Evolutionary conservation across 1,140 invertebrate genomes (phyloP).

Genomic region (Calephelis virginiensis): DNA sequence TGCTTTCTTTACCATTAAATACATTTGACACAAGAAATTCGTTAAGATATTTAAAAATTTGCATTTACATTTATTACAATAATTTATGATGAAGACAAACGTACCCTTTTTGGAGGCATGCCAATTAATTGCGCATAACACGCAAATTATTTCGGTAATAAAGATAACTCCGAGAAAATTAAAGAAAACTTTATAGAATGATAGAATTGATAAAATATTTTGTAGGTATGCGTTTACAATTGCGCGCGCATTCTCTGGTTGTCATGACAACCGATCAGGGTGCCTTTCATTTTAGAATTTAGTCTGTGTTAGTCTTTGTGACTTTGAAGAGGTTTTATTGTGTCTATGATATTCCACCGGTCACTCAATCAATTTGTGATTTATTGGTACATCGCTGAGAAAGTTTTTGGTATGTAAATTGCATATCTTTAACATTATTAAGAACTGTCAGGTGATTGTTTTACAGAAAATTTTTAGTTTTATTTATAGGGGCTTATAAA

Average conservation of each 20-base stretch:
- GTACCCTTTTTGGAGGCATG: slow-evolving; percentile 71
- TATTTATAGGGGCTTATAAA: background rate
- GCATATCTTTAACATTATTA: too few species aligned
- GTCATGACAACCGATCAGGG: slow-evolving; percentile 50
- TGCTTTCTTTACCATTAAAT: too few species aligned
- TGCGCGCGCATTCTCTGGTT: slow-evolving; percentile 65
- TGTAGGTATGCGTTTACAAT: slow-evolving; percentile 22
- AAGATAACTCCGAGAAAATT: slow-evolving; percentile 2
- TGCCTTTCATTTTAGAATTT: slow-evolving; percentile 24
- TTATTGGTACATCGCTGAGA: background rate
- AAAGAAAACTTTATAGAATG: slow-evolving; percentile 20
- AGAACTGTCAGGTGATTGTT: too few species aligned
- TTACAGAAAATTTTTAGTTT: background rate
- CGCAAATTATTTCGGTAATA: too few species aligned
- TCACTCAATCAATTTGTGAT: background rate
- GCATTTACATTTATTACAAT: too few species aligned
- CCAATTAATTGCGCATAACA: slow-evolving; percentile 10
- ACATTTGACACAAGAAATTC: background rate
- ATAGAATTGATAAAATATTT: slow-evolving; percentile 43
- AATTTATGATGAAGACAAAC: slow-evolving; percentile 12
- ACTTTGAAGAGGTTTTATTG: slow-evolving; percentile 20
- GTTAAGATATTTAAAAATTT: background rate
- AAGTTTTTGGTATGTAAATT: slow-evolving; percentile 4
- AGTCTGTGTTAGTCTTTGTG: slow-evolving; percentile 18
- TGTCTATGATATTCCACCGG: slow-evolving; percentile 3